Base-by-base conservation (phyloP, 1,140 invertebrate species). In the Euwallacea fornicatus region DNA sequence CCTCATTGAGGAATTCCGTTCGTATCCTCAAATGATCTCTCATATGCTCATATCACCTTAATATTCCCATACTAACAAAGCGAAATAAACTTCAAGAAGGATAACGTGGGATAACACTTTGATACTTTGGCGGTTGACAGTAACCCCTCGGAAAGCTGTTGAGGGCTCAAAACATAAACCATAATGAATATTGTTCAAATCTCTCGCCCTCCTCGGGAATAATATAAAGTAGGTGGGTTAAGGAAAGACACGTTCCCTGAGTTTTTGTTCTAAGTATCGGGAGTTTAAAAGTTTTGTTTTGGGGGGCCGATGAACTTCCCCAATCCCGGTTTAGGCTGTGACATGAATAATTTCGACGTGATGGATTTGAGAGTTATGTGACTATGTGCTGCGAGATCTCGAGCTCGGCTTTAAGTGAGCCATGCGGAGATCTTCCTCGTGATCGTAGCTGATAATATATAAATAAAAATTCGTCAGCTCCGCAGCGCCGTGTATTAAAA, bases 131-230 rank as follows among this genome's bases (percentile, higher is more conserved):
- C 63, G 69, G 63, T 60, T 66, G 63, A 66, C 56, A 71, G 56
- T 71, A 71, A 60, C 68, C 53, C 67, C 46, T 42, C 15, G 3
- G 55, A 53, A 59, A 42, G 46, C 62, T 43, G 56, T 66, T 58
- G 66, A 71, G 46, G 63, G 62, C 62, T 71, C 62, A 65, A 65
- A 65, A 65, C 16, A 43, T 71, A 71, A 71, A 71, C 69, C 69
- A 53, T 71, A 71, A 71, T 71, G 69, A 71, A 71, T 71, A 71
- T 71, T 66, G 69, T 71, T 58, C 44, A 66, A 71, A 71, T 71
- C 69, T 66, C 62, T 53, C 63, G 41, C 59, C 54, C 62, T 42
- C 61, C 46, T 55, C 42, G 15, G 11, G 43, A 66, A 64, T 66
- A 66, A 71, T 66, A 71, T 64, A 59, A 71, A 71, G 63, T 71